A percentile compares a stretch with the other conserved stretches of the same genome.
phyloP scores from a whole-genome alignment of 2,797 vertebrate genomes.

The Leptodactylus fallax region DNA sequence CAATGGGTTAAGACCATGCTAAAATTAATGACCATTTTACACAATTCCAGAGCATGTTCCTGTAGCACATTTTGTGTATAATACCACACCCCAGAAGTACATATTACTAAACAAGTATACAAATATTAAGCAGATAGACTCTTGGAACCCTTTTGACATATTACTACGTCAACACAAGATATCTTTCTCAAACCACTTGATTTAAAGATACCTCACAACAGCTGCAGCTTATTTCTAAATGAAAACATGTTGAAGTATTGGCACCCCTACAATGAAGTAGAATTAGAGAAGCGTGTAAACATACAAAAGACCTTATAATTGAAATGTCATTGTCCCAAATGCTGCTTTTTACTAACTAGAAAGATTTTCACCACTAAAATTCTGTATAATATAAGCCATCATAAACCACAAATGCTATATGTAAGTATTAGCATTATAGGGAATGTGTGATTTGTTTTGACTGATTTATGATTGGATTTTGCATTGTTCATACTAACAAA shows the following conservation, averaged over 20 bases:
- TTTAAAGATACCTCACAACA: slow-evolving; percentile 2
- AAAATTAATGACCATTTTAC: not conserved
- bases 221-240: slow-evolving; percentile 22
- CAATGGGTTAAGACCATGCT: no score
- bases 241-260: slow-evolving; percentile 34
- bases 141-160: not conserved
- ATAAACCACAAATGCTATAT: not conserved
- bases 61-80: not conserved
- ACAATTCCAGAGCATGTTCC: not conserved
- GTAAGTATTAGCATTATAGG: no score
- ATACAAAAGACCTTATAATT: not conserved
- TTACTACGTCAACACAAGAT: slow-evolving; percentile 2
- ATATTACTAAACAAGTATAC: slow-evolving; percentile 9
- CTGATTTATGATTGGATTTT: no score
- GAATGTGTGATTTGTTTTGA: no score
- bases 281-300: slow-evolving; percentile 35
- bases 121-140: not conserved
- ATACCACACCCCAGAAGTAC: not conserved
- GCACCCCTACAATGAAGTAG: not conserved
- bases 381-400: not conserved
- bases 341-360: not conserved
- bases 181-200: not conserved
- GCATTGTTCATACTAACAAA: no score
- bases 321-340: not conserved
- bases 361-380: not conserved